Conservation (phyloP, 1,140 invertebrate genomes). For the Macrocentrus cingulum region DNA sequence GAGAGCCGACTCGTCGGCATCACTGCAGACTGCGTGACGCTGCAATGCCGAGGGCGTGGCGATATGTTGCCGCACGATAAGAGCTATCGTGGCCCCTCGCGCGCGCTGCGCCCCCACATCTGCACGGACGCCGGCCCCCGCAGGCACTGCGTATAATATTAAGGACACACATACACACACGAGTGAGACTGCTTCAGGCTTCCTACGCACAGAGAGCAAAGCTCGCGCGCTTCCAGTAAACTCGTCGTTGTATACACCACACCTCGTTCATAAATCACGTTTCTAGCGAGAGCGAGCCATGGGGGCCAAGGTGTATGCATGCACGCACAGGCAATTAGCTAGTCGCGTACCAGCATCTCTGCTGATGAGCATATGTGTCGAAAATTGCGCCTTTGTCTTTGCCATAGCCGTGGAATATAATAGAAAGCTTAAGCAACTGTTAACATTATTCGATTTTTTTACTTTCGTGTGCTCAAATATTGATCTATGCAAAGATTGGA, state of each 20-base stretch:
- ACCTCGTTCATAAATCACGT: conserved; percentile 23
- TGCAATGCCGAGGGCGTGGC: conserved; percentile 31
- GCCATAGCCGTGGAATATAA: too few relatives aligned
- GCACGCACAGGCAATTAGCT: conserved; percentile 15
- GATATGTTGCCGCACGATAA: conserved; percentile 31
- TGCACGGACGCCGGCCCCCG: conserved; percentile 13
- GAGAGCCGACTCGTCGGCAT: conserved; percentile 20
- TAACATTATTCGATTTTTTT: too few relatives aligned
- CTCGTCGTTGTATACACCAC: not conserved
- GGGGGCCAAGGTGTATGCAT: conserved; percentile 1
- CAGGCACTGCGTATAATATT: too few relatives aligned
- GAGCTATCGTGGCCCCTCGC: conserved; percentile 27
- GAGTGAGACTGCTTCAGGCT: too few relatives aligned
- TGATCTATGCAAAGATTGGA: not conserved
- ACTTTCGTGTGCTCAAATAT: too few relatives aligned
- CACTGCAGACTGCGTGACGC: conserved; percentile 33
- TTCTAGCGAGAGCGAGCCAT: conserved; percentile 7
- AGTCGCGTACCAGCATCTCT: not conserved
- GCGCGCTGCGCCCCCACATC: conserved; percentile 20
- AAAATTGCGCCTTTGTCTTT: not conserved
- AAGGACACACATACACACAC: too few relatives aligned
- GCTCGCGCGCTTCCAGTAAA: too few relatives aligned
- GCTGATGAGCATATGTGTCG: not conserved
- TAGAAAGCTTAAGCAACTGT: not conserved
- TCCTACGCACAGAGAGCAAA: not conserved